Conservation (phyloP, 2,113 vertebrate species). For the Myotis lucifugus region DNA sequence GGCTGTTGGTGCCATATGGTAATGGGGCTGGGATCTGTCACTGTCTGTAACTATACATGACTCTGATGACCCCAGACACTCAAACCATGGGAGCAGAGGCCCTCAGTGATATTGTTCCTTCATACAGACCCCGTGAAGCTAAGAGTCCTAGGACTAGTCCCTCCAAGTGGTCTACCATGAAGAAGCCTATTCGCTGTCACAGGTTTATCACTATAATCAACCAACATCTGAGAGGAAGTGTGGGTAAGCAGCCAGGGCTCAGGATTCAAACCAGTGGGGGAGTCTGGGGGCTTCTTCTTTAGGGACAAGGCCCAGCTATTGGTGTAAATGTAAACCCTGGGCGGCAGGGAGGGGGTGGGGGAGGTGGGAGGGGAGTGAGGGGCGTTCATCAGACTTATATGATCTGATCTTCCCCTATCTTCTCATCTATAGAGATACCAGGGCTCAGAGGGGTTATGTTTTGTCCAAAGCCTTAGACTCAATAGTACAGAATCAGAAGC, state of each 20-base stretch:
- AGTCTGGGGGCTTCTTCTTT: neutral
- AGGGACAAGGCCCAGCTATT: neutral
- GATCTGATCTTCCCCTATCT: neutral
- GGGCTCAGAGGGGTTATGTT: neutral
- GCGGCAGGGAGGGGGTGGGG: neutral
- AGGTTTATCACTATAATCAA: too few species aligned
- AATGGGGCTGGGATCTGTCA: too few species aligned
- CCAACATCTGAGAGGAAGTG: too few species aligned
- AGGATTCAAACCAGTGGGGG: rapidly evolving
- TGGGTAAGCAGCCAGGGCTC: neutral
- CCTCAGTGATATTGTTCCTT: neutral
- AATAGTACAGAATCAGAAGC: neutral
- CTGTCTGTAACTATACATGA: neutral
- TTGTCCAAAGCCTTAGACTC: neutral
- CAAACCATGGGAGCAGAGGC: neutral
- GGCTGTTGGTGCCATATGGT: neutral
- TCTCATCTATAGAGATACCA: neutral
- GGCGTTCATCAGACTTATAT: too few species aligned
- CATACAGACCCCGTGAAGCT: neutral
- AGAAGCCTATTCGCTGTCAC: too few species aligned
- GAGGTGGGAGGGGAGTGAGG: too few species aligned
- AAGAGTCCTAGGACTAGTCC: too few species aligned
- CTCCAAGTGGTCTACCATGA: too few species aligned
- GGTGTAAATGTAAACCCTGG: rapidly evolving
- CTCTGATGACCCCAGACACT: neutral